Conservation (phyloP, 2,888 invertebrate species). For the Mylabris sibirica region DNA sequence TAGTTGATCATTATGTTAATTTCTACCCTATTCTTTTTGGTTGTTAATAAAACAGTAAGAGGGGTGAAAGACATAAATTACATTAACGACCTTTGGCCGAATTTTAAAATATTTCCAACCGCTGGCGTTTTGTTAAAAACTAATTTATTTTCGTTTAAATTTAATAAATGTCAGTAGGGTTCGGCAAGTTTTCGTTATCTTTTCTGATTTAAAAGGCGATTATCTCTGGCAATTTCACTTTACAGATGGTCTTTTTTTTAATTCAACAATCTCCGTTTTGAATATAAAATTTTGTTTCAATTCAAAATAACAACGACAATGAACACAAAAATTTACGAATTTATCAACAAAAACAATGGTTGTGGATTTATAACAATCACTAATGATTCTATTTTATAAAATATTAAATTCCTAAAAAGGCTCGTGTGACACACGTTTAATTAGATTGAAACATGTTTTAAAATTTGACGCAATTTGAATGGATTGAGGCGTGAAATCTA, state of each 20-base stretch:
- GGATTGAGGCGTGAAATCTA: slow-evolving; percentile 19
- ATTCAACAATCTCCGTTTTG: not conserved
- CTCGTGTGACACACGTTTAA: not conserved
- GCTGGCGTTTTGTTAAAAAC: slow-evolving; percentile 34
- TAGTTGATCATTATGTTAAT: slow-evolving; percentile 26
- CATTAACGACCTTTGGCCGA: slow-evolving; percentile 39
- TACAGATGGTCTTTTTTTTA: slow-evolving; percentile 25
- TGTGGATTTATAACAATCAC: not conserved
- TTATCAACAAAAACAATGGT: not conserved
- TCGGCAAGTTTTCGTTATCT: slow-evolving; percentile 30
- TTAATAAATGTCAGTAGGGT: slow-evolving; percentile 38
- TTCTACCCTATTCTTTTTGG: slow-evolving; percentile 18
- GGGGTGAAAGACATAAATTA: slow-evolving; percentile 38
- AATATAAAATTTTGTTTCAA: not conserved
- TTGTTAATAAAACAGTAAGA: slow-evolving; percentile 29
- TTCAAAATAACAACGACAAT: not conserved
- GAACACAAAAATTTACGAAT: not conserved
- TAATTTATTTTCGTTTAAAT: slow-evolving; percentile 37
- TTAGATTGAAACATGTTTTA: slow-evolving; percentile 5
- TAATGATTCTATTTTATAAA: not conserved
- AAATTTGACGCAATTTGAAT: slow-evolving; percentile 15
- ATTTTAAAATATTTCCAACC: slow-evolving; percentile 40
- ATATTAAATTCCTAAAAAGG: not conserved
- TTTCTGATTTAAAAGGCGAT: slow-evolving; percentile 28
- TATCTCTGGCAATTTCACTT: slow-evolving; percentile 29